phyloP scores from a whole-genome alignment of 2,888 invertebrate species.

The Amphimallon solstitiale region DNA sequence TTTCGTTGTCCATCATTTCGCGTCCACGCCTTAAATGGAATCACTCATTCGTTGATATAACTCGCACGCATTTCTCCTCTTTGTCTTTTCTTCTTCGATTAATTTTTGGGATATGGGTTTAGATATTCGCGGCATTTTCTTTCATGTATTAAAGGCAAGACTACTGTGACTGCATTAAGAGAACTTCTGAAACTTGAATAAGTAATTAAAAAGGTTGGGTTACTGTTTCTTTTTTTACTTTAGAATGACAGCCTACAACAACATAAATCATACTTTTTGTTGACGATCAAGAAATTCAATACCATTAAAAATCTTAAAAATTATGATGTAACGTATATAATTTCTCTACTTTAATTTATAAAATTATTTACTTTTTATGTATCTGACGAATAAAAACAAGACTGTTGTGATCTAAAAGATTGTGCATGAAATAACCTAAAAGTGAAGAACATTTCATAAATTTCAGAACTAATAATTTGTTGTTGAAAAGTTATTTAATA shows the following conservation, averaged over 20 bases:
- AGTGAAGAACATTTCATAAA: too few relatives aligned
- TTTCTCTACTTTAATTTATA: too few relatives aligned
- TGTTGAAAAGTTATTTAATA: too few relatives aligned
- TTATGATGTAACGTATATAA: too few relatives aligned
- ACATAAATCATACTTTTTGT: too few relatives aligned
- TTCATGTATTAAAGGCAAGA: constrained; percentile 15
- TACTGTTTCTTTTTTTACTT: background rate
- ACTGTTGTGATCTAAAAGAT: too few relatives aligned
- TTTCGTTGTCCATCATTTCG: constrained; percentile 41
- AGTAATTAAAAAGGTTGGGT: constrained; percentile 21
- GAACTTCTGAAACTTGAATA: constrained; percentile 25
- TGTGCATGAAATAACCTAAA: too few relatives aligned
- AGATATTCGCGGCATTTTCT: constrained; percentile 24
- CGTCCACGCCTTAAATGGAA: constrained; percentile 35
- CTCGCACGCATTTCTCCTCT: background rate
- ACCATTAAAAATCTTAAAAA: too few relatives aligned
- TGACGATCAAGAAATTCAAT: too few relatives aligned
- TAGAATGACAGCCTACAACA: background rate
- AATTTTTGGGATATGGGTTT: constrained; percentile 16
- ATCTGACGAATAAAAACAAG: too few relatives aligned
- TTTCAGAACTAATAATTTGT: too few relatives aligned
- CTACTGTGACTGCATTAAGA: background rate
- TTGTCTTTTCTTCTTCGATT: constrained; percentile 10
- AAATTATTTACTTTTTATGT: too few relatives aligned
- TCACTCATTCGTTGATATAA: constrained; percentile 17